Evolutionary conservation across 2,888 invertebrate species (phyloP).

Genomic region (Epirrhoe alternata): DNA sequence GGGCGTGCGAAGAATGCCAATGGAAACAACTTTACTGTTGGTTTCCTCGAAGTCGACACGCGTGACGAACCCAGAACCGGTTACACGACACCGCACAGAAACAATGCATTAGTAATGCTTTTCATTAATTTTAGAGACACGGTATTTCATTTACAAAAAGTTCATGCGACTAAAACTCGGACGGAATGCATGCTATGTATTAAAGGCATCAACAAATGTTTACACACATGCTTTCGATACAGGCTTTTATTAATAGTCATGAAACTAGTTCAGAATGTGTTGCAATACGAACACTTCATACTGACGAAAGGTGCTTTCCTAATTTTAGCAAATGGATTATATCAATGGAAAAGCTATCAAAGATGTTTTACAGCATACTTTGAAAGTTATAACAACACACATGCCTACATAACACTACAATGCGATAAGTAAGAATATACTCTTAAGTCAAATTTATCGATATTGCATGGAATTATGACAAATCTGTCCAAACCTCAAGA

Average conservation of each 20-base stretch:
- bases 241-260: slow-evolving; percentile 49
- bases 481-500: not conserved
- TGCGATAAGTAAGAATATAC: slow-evolving; percentile 2
- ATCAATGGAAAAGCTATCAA: slow-evolving; percentile 52
- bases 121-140: slow-evolving; percentile 68
- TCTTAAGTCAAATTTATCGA: not conserved
- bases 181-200: slow-evolving; percentile 43
- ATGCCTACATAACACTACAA: slow-evolving; percentile 45
- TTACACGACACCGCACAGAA: slow-evolving; percentile 75
- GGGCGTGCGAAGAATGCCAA: slow-evolving; percentile 75
- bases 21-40: slow-evolving; percentile 77
- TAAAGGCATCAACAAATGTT: slow-evolving; percentile 51
- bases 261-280: slow-evolving; percentile 52
- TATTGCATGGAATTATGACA: not conserved
- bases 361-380: slow-evolving; percentile 52
- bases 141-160: slow-evolving; percentile 61
- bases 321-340: slow-evolving; percentile 43
- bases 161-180: slow-evolving; percentile 41
- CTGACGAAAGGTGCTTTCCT: slow-evolving; percentile 50
- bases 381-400: slow-evolving; percentile 55
- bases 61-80: slow-evolving; percentile 75
- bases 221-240: slow-evolving; percentile 48
- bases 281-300: slow-evolving; percentile 47
- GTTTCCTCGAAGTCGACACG: slow-evolving; percentile 76
- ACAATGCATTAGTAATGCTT: slow-evolving; percentile 73